A percentile compares a stretch with the other conserved stretches of the same genome.
Conservation (phyloP, 2,888 invertebrate species). For the Lysandra coridon region DNA sequence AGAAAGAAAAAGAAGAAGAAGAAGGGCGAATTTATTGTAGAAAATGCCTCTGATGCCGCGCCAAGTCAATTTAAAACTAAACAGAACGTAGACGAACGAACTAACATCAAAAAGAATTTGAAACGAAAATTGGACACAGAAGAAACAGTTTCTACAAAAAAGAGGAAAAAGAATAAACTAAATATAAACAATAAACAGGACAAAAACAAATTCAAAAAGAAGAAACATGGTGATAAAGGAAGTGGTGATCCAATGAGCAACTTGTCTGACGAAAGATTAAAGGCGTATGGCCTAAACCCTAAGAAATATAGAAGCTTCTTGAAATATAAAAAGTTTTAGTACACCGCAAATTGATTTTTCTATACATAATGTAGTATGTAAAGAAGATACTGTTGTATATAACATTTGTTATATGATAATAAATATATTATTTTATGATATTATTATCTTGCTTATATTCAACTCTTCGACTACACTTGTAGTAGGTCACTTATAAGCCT, state of each 20-base stretch:
- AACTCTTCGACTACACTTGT: not conserved
- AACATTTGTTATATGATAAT: conserved; percentile 15
- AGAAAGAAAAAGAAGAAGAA: conserved; percentile 54
- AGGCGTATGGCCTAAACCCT: conserved; percentile 95
- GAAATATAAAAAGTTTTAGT: conserved; percentile 82
- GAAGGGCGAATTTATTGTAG: conserved; percentile 51
- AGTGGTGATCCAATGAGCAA: conserved; percentile 59
- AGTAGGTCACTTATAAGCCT: too few species aligned
- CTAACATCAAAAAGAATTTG: conserved; percentile 36
- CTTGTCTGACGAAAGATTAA: conserved; percentile 89
- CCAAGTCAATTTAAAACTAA: conserved; percentile 47
- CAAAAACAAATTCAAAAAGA: conserved; percentile 51
- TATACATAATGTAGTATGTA: not conserved
- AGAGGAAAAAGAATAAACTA: conserved; percentile 47
- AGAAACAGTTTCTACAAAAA: conserved; percentile 43
- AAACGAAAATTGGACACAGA: conserved; percentile 37
- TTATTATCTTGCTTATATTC: not conserved
- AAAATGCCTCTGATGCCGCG: conserved; percentile 47
- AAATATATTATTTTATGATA: not conserved
- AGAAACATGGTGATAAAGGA: conserved; percentile 47
- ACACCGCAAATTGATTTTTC: not conserved
- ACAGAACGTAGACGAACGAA: not conserved
- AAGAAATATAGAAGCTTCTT: conserved; percentile 91
- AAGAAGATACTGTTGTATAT: conserved; percentile 35
- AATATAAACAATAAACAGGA: conserved; percentile 43